Base-by-base conservation (phyloP, 2,888 invertebrate genomes). In the Rhamnusium bicolor region DNA sequence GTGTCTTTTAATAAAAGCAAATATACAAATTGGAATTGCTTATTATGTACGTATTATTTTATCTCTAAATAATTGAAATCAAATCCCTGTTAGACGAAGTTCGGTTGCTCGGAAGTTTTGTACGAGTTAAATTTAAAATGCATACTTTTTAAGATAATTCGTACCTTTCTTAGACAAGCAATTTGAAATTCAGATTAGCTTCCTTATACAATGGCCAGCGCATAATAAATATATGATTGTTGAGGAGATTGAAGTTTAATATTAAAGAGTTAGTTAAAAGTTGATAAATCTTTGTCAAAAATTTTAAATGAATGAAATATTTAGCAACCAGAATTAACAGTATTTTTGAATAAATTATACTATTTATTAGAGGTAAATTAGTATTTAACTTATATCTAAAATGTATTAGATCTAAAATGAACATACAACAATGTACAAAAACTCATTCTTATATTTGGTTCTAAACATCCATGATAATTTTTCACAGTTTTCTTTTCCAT, bases 121-220 rank as follows among this genome's bases (percentile, higher is more conserved):
- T 61, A 7, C 12, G 14, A 62, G 14, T n/a, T 27, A 2, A 21
- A 62, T 21, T 62, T 62, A 16, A 62, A 65, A 51, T 51, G 51
- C 65, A 65, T 27, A 65, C 21, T 53, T 65, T 65, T 65, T 53
- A 40, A 18, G 29, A 65, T 51, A 51, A 65, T 65, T 65, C 65
- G 14, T 14, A 14, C 18, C 46, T 51, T 18, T 10, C 19, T 65
- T 18, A 29, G 21, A 51, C 51, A 6, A 21, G 12, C 14, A 51
- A 65, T 65, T 49, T 65, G 53, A 51, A 65, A 65, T 65, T 65
- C 51, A 65, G 51, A 65, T 65, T n/a, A 53, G 63, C 12, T 27
- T 12, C 40, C 65, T 51, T 51, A 58, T 51, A 51, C 16, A 65
- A 51, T 29, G 51, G 24, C 7, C 46, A 65, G 53, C 53, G 51